Base-by-base conservation (phyloP, 1,140 invertebrate genomes). In the Drosophila pseudoobscura region DNA sequence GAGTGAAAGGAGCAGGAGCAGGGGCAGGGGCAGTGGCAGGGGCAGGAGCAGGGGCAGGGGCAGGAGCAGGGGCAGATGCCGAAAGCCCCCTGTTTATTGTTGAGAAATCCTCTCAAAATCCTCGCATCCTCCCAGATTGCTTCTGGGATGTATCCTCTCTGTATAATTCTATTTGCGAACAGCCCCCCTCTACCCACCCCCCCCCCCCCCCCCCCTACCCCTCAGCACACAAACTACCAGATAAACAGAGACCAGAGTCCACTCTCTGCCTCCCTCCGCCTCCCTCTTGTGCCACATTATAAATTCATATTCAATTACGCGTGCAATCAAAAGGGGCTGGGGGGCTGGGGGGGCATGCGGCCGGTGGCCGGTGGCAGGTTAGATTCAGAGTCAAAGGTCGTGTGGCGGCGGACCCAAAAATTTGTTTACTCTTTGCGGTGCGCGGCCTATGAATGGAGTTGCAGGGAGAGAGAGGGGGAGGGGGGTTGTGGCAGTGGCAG, bases 221-320 rank as follows among this genome's bases (percentile, higher is more conserved):
- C 31, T 39, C 29, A 4, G 6, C 55, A 31, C 31, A 4, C 39
- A 61, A 73, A 73, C 69, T 73, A 73, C 20, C 55, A 13, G 43
- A 50, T 50, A 39, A 39, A 13, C 11, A 4, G 35, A 39, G 9
- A 13, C 35, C 35, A 39, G 11, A 39, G 35, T 13, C 35, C 35
- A 13, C 35, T 13, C 35, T 39, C 35, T 4, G 2, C 8, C 29
- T 31, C 4, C 24, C 29, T 8, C 7, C 0, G 7, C 8, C 49
- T 63, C 47, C 43, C 56, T 58, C 52, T 47, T 3, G 56, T 56
- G 52, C 44, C 31, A 45, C 79, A 88, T 87, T 83, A 87, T 79
- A 68, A 88, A 89, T 89, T 89, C 83, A 88, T 87, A 89, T 89
- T 89, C 84, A 89, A 89, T 88, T 87, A 83, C 83, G 83, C 64